These are phyloP conservation scores for Ligdia adustata DNA, from an alignment of 2,888 invertebrate genomes.

Conservation along the genomic window DNA sequence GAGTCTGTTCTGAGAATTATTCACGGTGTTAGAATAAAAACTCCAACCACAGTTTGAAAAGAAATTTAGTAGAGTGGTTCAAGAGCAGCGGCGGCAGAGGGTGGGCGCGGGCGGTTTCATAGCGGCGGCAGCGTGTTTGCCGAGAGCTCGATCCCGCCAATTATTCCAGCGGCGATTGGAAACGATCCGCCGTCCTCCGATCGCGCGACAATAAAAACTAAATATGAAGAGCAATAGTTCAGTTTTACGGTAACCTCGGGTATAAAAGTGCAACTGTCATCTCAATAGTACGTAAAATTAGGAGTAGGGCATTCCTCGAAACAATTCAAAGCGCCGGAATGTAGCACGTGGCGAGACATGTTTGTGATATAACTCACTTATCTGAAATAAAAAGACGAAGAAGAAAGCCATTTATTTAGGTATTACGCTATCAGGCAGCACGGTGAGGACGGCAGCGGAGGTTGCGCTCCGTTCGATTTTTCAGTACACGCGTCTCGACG, in stretches of 20 bases:
- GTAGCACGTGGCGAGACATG: constrained; percentile 51
- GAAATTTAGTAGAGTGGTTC: constrained; percentile 29
- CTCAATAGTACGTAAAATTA: constrained; percentile 33
- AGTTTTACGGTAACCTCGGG: constrained; percentile 40
- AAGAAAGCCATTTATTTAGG: constrained; percentile 75
- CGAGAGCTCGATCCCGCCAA: constrained; percentile 53
- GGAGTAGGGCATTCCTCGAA: constrained; percentile 38
- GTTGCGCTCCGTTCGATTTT: constrained; percentile 56
- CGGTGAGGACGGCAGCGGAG: constrained; percentile 43
- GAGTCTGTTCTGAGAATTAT: constrained; percentile 28
- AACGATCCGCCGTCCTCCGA: constrained; percentile 46
- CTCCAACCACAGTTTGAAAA: constrained; percentile 23
- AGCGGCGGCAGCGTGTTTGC: constrained; percentile 45
- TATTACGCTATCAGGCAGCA: constrained; percentile 71
- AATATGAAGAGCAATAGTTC: constrained; percentile 47
- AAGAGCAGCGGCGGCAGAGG: constrained; percentile 16
- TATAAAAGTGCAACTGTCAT: constrained; percentile 49
- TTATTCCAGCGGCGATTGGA: constrained; percentile 58
- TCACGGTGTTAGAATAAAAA: constrained; percentile 27
- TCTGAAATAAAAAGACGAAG: constrained; percentile 67
- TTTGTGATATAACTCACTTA: constrained; percentile 67
- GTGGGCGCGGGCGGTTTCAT: constrained; percentile 22
- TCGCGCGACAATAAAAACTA: constrained; percentile 51
- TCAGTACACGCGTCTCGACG: constrained; percentile 47
- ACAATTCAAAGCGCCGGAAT: constrained; percentile 52